phyloP scores from a whole-genome alignment of 2,888 invertebrate genomes.

The Scrobipalpa atriplicella region DNA sequence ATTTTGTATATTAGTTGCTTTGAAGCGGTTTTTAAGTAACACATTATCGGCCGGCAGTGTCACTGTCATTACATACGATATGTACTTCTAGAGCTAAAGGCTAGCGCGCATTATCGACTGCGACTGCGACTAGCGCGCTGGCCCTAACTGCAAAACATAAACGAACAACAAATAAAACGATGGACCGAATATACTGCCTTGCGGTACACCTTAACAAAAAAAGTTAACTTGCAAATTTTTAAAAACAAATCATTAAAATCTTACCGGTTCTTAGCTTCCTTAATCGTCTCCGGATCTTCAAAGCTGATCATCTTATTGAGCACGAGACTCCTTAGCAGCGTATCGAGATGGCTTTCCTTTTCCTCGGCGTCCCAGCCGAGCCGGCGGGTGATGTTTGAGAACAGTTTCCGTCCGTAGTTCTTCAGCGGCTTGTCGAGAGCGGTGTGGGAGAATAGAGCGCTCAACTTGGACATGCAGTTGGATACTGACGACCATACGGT shows the following conservation, averaged over 20 bases:
- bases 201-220: neutral
- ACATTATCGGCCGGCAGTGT: too few relatives aligned
- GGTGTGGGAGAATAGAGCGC: constrained; percentile 90
- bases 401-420: constrained; percentile 88
- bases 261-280: constrained; percentile 88
- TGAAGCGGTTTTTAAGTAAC: too few relatives aligned
- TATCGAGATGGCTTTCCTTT: constrained; percentile 93
- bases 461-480: constrained; percentile 90
- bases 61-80: too few relatives aligned
- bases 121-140: too few relatives aligned
- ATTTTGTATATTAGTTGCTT: too few relatives aligned
- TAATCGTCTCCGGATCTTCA: constrained; percentile 89
- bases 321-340: constrained; percentile 92
- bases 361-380: constrained; percentile 94
- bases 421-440: constrained; percentile 88
- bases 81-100: too few relatives aligned
- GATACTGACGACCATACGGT: constrained; percentile 96
- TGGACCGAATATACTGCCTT: neutral
- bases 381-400: constrained; percentile 86
- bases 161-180: neutral
- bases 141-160: too few relatives aligned
- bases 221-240: too few relatives aligned
- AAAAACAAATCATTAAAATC: constrained; percentile 30
- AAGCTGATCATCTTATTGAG: constrained; percentile 91
- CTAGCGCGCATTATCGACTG: too few relatives aligned